These are phyloP conservation scores for Bombylius major DNA, from an alignment of 2,888 invertebrate genomes.

Conservation along the genomic window DNA sequence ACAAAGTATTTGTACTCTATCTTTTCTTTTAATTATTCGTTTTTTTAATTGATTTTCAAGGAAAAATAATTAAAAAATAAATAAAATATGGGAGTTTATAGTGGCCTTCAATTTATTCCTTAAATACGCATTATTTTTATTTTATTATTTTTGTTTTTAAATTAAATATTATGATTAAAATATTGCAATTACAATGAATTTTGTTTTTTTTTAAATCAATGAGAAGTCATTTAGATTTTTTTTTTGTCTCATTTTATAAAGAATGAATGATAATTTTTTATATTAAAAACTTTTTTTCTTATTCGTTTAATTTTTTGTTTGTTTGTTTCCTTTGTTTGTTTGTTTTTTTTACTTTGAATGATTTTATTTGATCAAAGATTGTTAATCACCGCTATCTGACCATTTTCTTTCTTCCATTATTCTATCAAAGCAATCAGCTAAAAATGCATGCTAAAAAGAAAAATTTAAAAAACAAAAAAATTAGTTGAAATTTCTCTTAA, in stretches of 20 bases:
- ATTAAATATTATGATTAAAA: neutral
- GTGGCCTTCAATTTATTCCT: neutral
- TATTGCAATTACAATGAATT: too few relatives aligned
- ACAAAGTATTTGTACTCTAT: neutral
- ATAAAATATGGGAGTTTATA: neutral
- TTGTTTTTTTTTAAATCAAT: neutral
- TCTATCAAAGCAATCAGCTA: constrained; percentile 81
- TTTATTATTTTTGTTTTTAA: too few relatives aligned
- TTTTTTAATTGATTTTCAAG: neutral
- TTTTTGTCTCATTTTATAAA: too few relatives aligned
- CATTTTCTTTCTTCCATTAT: constrained; percentile 85
- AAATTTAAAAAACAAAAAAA: neutral
- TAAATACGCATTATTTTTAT: neutral
- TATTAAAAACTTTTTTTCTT: neutral
- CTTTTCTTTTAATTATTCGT: neutral
- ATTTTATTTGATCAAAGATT: neutral
- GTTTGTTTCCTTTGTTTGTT: too few relatives aligned
- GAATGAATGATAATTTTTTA: too few relatives aligned
- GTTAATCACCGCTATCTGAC: constrained; percentile 71
- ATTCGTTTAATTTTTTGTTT: too few relatives aligned
- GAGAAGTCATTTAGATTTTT: neutral
- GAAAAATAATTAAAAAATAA: too few relatives aligned
- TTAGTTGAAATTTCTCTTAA: too few relatives aligned
- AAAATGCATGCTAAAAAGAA: constrained; percentile 29
- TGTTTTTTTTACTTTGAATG: too few relatives aligned